These are phyloP conservation scores for Tetranychus piercei DNA, from an alignment of 2,888 invertebrate species.

Conservation along the genomic window DNA sequence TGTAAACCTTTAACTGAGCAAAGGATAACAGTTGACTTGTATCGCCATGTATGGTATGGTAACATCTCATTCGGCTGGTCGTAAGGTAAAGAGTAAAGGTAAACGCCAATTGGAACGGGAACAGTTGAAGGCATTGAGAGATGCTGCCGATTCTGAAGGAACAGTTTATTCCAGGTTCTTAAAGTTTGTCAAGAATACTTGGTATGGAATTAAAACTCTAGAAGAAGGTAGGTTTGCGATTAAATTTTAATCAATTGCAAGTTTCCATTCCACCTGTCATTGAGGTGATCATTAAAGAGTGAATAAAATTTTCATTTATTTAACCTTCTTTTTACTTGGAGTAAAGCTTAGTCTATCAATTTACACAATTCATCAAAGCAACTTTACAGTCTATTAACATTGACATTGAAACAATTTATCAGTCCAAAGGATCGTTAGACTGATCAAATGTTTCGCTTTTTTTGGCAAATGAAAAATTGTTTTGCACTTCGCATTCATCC, in stretches of 20 bases:
- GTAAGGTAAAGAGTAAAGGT: background rate
- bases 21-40: background rate
- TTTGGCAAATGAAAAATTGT: too few relatives aligned
- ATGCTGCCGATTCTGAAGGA: background rate
- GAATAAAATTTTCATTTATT: too few relatives aligned
- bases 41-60: background rate
- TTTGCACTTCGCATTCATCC: too few relatives aligned
- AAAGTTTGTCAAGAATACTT: background rate
- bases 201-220: background rate
- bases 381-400: too few relatives aligned
- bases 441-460: too few relatives aligned
- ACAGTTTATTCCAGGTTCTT: background rate
- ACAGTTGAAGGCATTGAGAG: background rate
- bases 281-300: background rate
- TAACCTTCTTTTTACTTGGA: too few relatives aligned
- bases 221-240: background rate
- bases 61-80: background rate
- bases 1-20: too few relatives aligned
- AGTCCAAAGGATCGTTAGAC: too few relatives aligned
- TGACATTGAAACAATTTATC: too few relatives aligned
- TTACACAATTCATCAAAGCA: too few relatives aligned
- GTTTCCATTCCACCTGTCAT: background rate
- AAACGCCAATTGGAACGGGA: background rate
- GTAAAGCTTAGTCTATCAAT: too few relatives aligned
- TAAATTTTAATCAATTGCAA: background rate